Base-by-base conservation (phyloP, 2,888 invertebrate genomes). In the Teleogryllus oceanicus region DNA sequence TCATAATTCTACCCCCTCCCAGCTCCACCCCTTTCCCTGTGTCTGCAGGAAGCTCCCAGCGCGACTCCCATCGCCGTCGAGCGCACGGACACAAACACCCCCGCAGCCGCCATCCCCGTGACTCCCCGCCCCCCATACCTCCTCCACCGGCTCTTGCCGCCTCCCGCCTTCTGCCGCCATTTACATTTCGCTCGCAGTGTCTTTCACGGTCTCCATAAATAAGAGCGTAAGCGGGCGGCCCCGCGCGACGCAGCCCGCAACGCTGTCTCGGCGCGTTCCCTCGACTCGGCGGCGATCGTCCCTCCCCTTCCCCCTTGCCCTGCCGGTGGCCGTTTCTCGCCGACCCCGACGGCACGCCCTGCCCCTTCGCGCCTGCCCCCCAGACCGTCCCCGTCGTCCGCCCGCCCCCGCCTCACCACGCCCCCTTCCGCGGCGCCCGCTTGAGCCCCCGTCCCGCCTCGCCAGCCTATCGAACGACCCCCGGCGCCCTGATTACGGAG, bases 1-100 rank as follows among this genome's bases (percentile, higher is more conserved):
- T 62, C 62, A 62, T 62, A 62, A 62, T 62, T 62, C 62, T 62
- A 62, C n/a, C 62, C 62, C 62, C n/a, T n/a, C 62, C 62, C 62
- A 37, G 10, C 62, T 13, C 62, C 62, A 62, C 62, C 13, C 62
- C 62, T 62, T 62, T n/a, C 62, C n/a, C n/a, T 5, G 62, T n/a
- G 16, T 5, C n/a, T n/a, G 62, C 62, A 62, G 62, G 62, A 62
- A 62, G 62, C 62, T 62, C 62, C 62, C 62, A 62, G 13, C 16
- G 11, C 62, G 62, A n/a, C 37, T 37, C 37, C 37, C 37, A 37
- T 37, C 37, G 37, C 37, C 37, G 37, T 8, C 37, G 37, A 37
- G 37, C 37, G 8, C 37, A 37, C 37, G 37, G 37, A 37, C 37
- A 37, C 37, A 37, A 37, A 37, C 37, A 37, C 37, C 37, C 37